Base-by-base conservation (phyloP, 92 coral and sea anemone species). In the Diadumene lineata region DNA sequence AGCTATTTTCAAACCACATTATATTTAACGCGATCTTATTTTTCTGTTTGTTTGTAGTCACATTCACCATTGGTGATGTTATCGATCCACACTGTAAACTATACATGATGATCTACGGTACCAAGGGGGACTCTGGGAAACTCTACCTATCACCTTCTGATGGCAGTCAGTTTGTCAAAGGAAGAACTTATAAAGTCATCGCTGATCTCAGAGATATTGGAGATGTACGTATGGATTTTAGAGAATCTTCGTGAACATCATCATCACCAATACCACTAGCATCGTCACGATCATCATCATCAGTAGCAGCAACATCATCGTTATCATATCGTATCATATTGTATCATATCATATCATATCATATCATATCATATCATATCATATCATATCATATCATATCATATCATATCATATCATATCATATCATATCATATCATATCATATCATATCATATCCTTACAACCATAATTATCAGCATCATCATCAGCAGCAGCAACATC, bases 61-160 rank as follows among this genome's bases (percentile, higher is more conserved):
- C 76, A 56, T 91, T 91, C 72, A 88, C 86, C 43, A 85, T 91
- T 2, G 97, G 97, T 0, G 97, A 91, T 28, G 88, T 91, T 11
- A 58, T 72, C 22, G 92, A 91, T 43, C 97, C 97, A 0, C 69
- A 77, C 2, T 82, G 93, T 33, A 89, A 91, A 78, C 86, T 91
- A 53, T 91, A 78, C 69, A 79, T 91, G 92, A 83, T 91, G 51
- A 57, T 91, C 43, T 82, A 84, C 32, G 97, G 97, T 55, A 82
- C 79, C 22, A 83, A 76, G 29, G 97, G 92, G 11, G 82, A 78
- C 44, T 78, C 97, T 15, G 97, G 97, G 25, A 91, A 88, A 74
- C 90, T 91, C 34, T 82, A 88, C 50, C 90, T 91, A 11, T 79
- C 90, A 11, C 92, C 97, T 0, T 83, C 89, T 68, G 97, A 91